Evolutionary conservation across 2,888 invertebrate genomes (phyloP).

Genomic region (Cantharis rustica): DNA sequence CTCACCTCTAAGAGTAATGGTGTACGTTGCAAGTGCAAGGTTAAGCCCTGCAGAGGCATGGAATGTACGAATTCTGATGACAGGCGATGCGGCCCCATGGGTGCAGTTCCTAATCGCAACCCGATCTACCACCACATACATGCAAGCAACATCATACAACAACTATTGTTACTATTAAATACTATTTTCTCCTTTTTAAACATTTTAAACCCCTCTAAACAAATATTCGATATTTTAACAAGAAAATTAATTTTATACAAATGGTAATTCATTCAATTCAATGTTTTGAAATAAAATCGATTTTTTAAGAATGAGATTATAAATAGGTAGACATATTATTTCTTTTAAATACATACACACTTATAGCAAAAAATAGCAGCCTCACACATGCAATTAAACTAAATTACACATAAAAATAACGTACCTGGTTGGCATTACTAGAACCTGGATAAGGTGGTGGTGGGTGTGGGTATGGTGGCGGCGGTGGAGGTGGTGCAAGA

Average conservation of each 20-base stretch:
- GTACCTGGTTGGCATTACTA: constrained; percentile 15
- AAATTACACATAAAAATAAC: neutral
- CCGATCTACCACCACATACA: constrained; percentile 59
- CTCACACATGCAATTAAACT: constrained; percentile 15
- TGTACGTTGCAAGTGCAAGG: constrained; percentile 61
- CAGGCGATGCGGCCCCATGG: constrained; percentile 50
- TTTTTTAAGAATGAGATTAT: neutral
- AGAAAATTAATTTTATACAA: neutral
- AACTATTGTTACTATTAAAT: constrained; percentile 48
- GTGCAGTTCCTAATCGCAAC: constrained; percentile 56
- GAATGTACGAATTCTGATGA: constrained; percentile 55
- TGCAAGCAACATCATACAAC: constrained; percentile 58
- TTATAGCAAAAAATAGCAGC: constrained; percentile 25
- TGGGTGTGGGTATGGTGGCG: constrained; percentile 64
- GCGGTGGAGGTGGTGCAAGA: constrained; percentile 53
- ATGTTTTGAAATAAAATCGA: neutral
- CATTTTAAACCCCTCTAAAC: neutral
- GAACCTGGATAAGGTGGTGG: constrained; percentile 9
- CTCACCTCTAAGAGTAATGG: constrained; percentile 88
- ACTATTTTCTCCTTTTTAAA: constrained; percentile 11
- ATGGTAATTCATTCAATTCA: neutral
- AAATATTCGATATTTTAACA: neutral
- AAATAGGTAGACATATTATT: neutral
- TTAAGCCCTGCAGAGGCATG: constrained; percentile 58
- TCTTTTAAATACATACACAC: constrained; percentile 14